These are phyloP conservation scores for Corythornis madagascariensis DNA, from an alignment of 2,113 vertebrate species.

Conservation along the genomic window DNA sequence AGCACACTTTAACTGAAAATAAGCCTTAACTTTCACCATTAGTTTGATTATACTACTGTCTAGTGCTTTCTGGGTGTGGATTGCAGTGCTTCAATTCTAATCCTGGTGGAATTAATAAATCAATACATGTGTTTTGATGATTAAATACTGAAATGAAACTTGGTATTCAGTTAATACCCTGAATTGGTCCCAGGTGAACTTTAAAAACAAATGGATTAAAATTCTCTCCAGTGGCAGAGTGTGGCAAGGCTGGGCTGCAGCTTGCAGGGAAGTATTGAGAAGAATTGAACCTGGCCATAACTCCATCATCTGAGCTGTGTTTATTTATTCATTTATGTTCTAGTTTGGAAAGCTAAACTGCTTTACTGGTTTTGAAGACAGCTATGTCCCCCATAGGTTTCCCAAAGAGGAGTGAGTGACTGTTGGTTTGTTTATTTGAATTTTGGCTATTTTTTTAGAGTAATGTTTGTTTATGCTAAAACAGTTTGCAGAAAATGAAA, in stretches of 20 bases:
- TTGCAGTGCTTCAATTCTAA: not conserved
- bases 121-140: not conserved
- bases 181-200: not conserved
- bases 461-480: not conserved
- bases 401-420: not conserved
- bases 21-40: not conserved
- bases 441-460: not conserved
- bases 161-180: not conserved
- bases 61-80: not conserved
- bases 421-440: not conserved
- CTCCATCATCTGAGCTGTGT: not conserved
- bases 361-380: not conserved
- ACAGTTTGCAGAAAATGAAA: not conserved
- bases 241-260: not conserved
- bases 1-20: not conserved
- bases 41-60: not conserved
- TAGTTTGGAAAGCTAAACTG: not conserved
- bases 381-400: not conserved
- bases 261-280: not conserved
- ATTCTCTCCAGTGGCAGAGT: not conserved
- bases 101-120: not conserved
- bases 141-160: not conserved
- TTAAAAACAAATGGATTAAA: not conserved
- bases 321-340: not conserved
- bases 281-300: not conserved